Evolutionary conservation across 2,888 invertebrate genomes (phyloP).

Genomic region (Erebia ligea): DNA sequence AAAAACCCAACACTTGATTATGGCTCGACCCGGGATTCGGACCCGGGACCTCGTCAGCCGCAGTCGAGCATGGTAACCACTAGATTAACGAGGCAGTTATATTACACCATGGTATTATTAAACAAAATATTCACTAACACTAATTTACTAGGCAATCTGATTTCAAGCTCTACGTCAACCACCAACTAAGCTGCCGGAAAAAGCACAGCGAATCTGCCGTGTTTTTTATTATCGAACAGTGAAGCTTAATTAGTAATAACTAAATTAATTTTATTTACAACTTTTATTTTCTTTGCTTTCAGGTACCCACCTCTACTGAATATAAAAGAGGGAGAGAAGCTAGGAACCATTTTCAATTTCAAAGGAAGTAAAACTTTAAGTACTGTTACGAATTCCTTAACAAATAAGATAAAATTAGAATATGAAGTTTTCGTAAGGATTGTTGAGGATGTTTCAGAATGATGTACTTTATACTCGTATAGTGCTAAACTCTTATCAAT

Average conservation of each 20-base stretch:
- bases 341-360: constrained; percentile 69
- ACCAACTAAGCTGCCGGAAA: too few relatives aligned
- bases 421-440: constrained; percentile 75
- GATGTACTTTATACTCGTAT: constrained; percentile 28
- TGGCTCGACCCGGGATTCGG: too few relatives aligned
- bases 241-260: background rate
- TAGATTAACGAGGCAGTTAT: too few relatives aligned
- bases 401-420: constrained; percentile 67
- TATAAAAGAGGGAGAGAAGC: constrained; percentile 59
- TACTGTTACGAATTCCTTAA: constrained; percentile 55
- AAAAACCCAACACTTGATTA: too few relatives aligned
- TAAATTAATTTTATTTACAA: background rate
- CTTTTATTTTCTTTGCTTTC: constrained; percentile 45
- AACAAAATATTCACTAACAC: too few relatives aligned
- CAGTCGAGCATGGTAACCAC: too few relatives aligned
- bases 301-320: constrained; percentile 66
- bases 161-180: too few relatives aligned
- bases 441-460: constrained; percentile 55
- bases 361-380: constrained; percentile 66
- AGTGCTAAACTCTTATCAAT: constrained; percentile 24
- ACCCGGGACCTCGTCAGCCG: too few relatives aligned
- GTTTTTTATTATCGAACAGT: background rate
- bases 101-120: too few relatives aligned
- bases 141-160: too few relatives aligned
- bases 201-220: too few relatives aligned